phyloP scores from a whole-genome alignment of 2,888 invertebrate species.

The Sphaeridia pumilis region DNA sequence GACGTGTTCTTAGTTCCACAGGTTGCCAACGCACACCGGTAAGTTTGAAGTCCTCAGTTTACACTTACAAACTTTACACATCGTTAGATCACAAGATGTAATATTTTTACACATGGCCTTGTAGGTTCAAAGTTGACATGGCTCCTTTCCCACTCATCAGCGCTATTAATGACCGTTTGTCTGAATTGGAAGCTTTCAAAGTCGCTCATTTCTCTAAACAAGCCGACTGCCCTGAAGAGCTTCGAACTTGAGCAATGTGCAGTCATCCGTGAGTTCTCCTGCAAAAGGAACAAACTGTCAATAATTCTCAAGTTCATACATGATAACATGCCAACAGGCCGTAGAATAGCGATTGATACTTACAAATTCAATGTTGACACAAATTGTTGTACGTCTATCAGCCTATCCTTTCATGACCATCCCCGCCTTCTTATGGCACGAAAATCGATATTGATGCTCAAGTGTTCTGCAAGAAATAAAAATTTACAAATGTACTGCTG shows the following conservation, averaged over 20 bases:
- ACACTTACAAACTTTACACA: not conserved
- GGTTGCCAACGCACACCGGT: constrained; percentile 69
- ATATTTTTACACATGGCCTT: not conserved
- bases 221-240: constrained; percentile 68
- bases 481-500: no score
- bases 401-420: no score
- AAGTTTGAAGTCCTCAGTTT: not conserved
- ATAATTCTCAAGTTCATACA: no score
- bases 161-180: constrained; percentile 72
- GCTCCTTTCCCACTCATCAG: constrained; percentile 78
- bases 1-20: constrained; percentile 93
- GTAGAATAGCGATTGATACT: no score
- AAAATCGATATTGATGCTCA: no score
- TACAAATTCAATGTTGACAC: no score
- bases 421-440: no score
- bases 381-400: no score
- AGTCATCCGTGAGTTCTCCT: no score
- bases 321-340: no score
- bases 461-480: no score
- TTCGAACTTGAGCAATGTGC: constrained; percentile 7
- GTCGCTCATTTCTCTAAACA: constrained; percentile 83
- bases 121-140: constrained; percentile 54
- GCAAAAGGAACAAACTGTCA: no score
- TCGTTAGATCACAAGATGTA: not conserved
- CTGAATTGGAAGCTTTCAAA: constrained; percentile 78